phyloP scores from a whole-genome alignment of 2,797 vertebrate genomes.

The Nannoperca obscura region DNA sequence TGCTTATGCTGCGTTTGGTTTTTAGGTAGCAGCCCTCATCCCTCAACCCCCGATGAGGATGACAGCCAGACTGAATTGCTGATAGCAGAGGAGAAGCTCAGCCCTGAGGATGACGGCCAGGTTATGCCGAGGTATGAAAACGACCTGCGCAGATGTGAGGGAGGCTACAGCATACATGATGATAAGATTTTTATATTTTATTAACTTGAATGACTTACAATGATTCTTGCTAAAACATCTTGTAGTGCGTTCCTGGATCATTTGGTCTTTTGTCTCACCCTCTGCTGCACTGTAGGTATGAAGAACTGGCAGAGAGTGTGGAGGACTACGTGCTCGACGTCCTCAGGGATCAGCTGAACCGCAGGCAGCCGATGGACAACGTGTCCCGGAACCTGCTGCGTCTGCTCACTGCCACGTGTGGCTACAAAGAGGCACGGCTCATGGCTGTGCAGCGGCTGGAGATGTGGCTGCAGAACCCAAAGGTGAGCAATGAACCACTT shows the following conservation, averaged over 20 bases:
- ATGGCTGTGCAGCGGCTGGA: constrained; percentile 96
- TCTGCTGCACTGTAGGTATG: constrained; percentile 86
- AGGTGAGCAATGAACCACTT: constrained; percentile 81
- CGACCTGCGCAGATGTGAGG: background rate
- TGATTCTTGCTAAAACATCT: background rate
- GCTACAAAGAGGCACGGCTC: constrained; percentile 95
- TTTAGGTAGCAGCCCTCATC: constrained; percentile 96
- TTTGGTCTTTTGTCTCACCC: background rate
- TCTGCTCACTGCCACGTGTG: constrained; percentile 94
- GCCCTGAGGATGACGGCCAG: constrained; percentile 96
- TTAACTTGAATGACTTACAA: background rate
- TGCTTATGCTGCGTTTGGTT: background rate
- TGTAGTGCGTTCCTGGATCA: background rate
- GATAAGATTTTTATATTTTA: background rate
- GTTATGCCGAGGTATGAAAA: constrained; percentile 92
- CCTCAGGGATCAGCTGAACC: constrained; percentile 94
- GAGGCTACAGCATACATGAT: background rate
- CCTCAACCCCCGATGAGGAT: constrained; percentile 95
- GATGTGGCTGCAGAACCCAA: constrained; percentile 99
- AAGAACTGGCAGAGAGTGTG: constrained; percentile 95
- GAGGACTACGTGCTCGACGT: constrained; percentile 97
- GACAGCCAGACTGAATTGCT: constrained; percentile 96
- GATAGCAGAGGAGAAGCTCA: constrained; percentile 98
- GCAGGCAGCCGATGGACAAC: constrained; percentile 97
- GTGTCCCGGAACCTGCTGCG: constrained; percentile 97